phyloP scores from a whole-genome alignment of 2,797 vertebrate species.

The Spea hammondii region DNA sequence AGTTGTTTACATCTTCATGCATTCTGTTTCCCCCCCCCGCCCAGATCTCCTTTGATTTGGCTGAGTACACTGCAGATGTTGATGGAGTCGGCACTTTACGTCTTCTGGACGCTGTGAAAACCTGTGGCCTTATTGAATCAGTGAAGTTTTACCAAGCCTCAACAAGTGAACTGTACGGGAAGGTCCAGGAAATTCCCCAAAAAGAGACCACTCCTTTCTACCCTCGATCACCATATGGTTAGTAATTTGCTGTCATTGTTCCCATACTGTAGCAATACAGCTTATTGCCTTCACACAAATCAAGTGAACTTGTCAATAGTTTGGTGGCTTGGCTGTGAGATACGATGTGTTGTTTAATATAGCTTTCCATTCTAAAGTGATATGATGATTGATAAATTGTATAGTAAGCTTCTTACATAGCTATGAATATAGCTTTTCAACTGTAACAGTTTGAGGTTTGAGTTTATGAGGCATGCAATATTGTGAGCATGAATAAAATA shows the following conservation, averaged over 20 bases:
- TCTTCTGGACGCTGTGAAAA: conserved; percentile 91
- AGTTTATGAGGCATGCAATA: too few relatives aligned
- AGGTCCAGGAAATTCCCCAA: conserved; percentile 97
- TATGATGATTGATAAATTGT: too few relatives aligned
- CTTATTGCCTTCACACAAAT: neutral
- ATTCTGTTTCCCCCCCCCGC: neutral
- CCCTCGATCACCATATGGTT: conserved; percentile 94
- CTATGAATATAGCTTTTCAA: too few relatives aligned
- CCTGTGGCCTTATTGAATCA: conserved; percentile 85
- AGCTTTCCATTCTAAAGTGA: too few relatives aligned
- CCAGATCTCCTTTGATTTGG: conserved; percentile 95
- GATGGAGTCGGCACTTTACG: conserved; percentile 92
- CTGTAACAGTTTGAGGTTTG: too few relatives aligned
- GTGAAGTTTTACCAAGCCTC: conserved; percentile 98
- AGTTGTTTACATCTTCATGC: neutral
- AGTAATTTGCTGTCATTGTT: conserved; percentile 36
- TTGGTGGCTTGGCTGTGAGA: too few relatives aligned
- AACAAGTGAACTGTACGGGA: conserved; percentile 95
- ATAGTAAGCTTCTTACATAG: too few relatives aligned
- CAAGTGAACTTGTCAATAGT: too few relatives aligned
- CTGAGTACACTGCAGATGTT: conserved; percentile 95
- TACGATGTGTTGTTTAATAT: too few relatives aligned
- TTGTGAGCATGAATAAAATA: too few relatives aligned
- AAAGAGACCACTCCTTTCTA: conserved; percentile 97
- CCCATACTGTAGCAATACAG: conserved; percentile 2